These are phyloP conservation scores for Trachelus iudaicus DNA, from an alignment of 2,888 invertebrate genomes.

Conservation along the genomic window DNA sequence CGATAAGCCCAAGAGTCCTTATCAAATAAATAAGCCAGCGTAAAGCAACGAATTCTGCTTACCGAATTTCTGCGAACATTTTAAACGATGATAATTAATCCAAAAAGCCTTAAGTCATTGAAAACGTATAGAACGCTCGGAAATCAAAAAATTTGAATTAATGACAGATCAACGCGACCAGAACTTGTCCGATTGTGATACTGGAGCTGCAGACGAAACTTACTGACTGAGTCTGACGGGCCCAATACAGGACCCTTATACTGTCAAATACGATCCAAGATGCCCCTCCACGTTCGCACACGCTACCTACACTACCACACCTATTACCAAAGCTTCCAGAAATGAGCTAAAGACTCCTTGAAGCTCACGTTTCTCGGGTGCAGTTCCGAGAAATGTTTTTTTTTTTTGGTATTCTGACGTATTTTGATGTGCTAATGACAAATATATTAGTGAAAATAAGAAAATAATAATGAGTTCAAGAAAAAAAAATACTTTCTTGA, in stretches of 20 bases:
- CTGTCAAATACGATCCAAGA: slow-evolving; percentile 41
- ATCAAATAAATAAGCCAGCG: background rate
- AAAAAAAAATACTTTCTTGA: too few relatives aligned
- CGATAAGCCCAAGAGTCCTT: background rate
- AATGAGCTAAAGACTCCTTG: background rate
- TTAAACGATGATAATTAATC: background rate
- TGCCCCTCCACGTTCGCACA: slow-evolving; percentile 29
- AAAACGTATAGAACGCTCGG: background rate
- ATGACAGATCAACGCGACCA: background rate
- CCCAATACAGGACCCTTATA: slow-evolving; percentile 48
- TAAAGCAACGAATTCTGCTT: background rate
- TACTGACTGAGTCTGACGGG: slow-evolving; percentile 43
- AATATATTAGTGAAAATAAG: too few relatives aligned
- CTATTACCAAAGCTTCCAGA: background rate
- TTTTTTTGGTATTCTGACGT: too few relatives aligned
- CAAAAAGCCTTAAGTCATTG: background rate
- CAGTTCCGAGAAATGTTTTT: too few relatives aligned
- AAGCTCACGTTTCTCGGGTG: background rate
- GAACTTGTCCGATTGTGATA: background rate
- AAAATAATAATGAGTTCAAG: too few relatives aligned
- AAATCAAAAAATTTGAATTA: background rate
- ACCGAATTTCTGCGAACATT: background rate
- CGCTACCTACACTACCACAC: background rate
- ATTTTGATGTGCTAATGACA: too few relatives aligned
- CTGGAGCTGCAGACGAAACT: slow-evolving; percentile 39